Percentiles rank a stretch among this genome's conserved stretches.
These are phyloP conservation scores for Ardeotis arabs DNA, from an alignment of 2,113 vertebrate species.

Conservation along the genomic window DNA sequence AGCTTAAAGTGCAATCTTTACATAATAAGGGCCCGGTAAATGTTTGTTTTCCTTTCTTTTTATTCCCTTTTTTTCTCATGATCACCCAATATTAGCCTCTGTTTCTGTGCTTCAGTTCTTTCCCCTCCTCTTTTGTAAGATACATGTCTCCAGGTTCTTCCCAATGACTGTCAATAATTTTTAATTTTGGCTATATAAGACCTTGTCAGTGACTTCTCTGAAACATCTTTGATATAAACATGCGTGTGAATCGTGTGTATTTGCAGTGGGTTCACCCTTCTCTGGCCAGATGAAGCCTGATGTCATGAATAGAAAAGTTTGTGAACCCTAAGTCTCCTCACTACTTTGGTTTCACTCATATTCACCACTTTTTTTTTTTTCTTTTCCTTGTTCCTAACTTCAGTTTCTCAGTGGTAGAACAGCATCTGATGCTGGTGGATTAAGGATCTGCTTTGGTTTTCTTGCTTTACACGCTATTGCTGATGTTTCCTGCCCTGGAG, in stretches of 20 bases:
- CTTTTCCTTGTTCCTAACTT: not conserved
- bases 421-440: not conserved
- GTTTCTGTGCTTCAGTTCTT: not conserved
- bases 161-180: not conserved
- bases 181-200: not conserved
- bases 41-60: not conserved
- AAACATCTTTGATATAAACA: not conserved
- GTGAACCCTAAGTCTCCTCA: not conserved
- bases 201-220: not conserved
- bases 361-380: not conserved
- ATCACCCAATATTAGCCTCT: not conserved
- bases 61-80: not conserved
- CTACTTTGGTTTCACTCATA: not conserved
- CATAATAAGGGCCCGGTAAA: not conserved
- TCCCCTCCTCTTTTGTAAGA: not conserved
- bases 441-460: not conserved
- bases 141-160: not conserved
- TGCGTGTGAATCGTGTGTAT: not conserved
- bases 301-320: not conserved
- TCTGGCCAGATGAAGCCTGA: not conserved
- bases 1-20: not conserved
- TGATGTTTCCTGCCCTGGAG: not conserved
- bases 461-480: rapidly evolving
- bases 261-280: not conserved
- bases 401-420: not conserved